Evolutionary conservation across 2,797 vertebrate genomes (phyloP).

Genomic region (Mergus octosetaceus): DNA sequence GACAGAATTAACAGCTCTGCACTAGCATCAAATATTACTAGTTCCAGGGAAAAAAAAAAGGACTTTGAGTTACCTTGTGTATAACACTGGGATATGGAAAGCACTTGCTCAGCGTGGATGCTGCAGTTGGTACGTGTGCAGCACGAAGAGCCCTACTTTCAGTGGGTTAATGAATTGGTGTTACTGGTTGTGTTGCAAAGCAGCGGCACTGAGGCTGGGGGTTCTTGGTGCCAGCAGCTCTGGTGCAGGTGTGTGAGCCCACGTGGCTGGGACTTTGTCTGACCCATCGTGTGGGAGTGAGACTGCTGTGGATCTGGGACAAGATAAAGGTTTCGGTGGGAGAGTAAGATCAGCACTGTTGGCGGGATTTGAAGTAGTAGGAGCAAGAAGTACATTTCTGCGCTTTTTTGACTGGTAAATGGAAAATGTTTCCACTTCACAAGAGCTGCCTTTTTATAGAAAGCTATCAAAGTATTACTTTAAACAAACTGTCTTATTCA

Average conservation of each 20-base stretch:
- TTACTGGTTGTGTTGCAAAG: background rate
- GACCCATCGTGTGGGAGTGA: background rate
- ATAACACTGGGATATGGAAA: background rate
- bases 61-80: background rate
- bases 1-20: background rate
- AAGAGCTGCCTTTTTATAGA: background rate
- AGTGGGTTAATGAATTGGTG: background rate
- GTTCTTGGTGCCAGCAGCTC: background rate
- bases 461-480: background rate
- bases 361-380: background rate
- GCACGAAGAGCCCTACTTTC: background rate
- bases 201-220: background rate
- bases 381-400: background rate
- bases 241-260: rapidly evolving
- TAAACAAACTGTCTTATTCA: background rate
- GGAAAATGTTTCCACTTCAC: background rate
- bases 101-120: background rate
- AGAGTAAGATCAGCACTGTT: background rate
- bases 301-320: background rate
- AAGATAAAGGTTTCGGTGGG: background rate
- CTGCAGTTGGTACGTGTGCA: background rate
- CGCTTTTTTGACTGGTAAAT: background rate
- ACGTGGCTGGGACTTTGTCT: rapidly evolving
- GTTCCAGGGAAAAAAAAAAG: background rate
- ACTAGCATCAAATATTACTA: background rate